A percentile compares a stretch with the other conserved stretches of the same genome.
Conservation (phyloP, 2,888 invertebrate species). For the Cylindroiulus punctatus region DNA sequence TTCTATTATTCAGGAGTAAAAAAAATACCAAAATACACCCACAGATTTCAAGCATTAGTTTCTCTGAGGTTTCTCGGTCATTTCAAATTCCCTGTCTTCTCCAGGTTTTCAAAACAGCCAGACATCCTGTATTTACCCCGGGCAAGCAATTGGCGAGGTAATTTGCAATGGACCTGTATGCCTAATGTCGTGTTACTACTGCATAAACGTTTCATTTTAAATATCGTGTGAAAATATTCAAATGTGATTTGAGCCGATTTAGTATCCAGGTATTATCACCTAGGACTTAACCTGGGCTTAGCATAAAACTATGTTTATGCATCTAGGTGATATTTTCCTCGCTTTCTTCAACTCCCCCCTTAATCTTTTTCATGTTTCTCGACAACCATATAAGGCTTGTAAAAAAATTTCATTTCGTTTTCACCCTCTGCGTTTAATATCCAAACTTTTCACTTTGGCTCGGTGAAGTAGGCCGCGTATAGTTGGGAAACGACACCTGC, state of each 20-base stretch:
- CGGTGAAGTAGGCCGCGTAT: neutral
- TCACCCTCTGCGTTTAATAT: slow-evolving; percentile 13
- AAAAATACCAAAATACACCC: too few relatives aligned
- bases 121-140: too few relatives aligned
- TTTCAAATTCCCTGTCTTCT: too few relatives aligned
- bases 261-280: slow-evolving; percentile 12
- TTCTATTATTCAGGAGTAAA: too few relatives aligned
- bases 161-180: too few relatives aligned
- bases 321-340: neutral
- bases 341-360: neutral
- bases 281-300: neutral
- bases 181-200: neutral
- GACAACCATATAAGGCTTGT: neutral
- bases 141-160: too few relatives aligned
- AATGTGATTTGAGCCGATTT: neutral
- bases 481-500: slow-evolving; percentile 37
- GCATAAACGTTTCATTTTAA: neutral
- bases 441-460: neutral
- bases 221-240: slow-evolving; percentile 15
- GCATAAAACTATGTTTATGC: neutral
- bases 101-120: too few relatives aligned
- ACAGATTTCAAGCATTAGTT: too few relatives aligned
- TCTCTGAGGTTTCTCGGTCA: too few relatives aligned
- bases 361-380: neutral
- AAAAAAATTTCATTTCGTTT: slow-evolving; percentile 29